A percentile compares a stretch with the other conserved stretches of the same genome.
phyloP scores from a whole-genome alignment of 2,888 invertebrate genomes.

The Drosophila nr. medialis region DNA sequence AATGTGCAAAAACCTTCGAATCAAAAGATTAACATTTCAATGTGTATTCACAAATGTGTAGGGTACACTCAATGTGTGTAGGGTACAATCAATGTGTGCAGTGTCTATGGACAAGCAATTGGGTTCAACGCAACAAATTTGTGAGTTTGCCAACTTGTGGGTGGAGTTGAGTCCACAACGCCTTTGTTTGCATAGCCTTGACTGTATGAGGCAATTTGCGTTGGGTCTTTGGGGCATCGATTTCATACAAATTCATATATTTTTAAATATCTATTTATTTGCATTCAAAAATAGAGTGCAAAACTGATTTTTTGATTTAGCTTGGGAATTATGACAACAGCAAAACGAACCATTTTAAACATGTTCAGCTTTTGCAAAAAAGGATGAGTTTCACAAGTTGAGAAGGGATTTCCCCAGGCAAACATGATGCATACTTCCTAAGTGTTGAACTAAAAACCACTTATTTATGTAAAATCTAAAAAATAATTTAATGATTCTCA shows the following conservation, averaged over 20 bases:
- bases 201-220: constrained; percentile 28
- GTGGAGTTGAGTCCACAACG: constrained; percentile 12
- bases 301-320: constrained; percentile 1
- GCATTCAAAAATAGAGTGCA: constrained; percentile 35
- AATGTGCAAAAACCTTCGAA: neutral
- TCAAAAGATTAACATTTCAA: neutral
- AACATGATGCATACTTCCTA: neutral
- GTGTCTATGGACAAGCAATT: constrained; percentile 1
- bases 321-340: constrained; percentile 21
- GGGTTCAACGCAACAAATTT: constrained; percentile 11
- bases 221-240: constrained; percentile 47
- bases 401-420: neutral
- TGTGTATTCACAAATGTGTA: constrained; percentile 10
- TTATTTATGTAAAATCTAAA: neutral
- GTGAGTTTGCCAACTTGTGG: constrained; percentile 5
- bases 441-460: neutral
- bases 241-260: constrained; percentile 15
- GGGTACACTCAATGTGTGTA: constrained; percentile 19
- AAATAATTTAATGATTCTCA: constrained; percentile 25
- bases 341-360: neutral
- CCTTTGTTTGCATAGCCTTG: constrained; percentile 38
- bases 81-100: constrained; percentile 18
- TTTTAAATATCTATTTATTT: constrained; percentile 30
- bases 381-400: neutral
- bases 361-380: neutral